phyloP scores from a whole-genome alignment of 2,888 invertebrate species.

The Diaperis boleti region DNA sequence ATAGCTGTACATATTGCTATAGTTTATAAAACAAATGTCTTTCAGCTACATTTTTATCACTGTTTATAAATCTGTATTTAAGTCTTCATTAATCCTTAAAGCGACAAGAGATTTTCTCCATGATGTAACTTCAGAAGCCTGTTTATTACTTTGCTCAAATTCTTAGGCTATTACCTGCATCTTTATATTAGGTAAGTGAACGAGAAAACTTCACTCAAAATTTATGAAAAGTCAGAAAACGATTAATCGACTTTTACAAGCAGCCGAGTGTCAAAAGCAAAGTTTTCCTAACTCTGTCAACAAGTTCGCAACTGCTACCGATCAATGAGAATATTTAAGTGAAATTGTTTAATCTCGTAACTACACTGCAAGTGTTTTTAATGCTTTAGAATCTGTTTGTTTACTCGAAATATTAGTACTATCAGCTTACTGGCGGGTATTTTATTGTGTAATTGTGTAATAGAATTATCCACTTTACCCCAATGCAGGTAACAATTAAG shows the following conservation, averaged over 20 bases:
- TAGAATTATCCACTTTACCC: too few species aligned
- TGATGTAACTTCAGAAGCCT: constrained; percentile 22
- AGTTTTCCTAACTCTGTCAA: constrained; percentile 16
- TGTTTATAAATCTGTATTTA: constrained; percentile 22
- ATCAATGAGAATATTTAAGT: constrained; percentile 12
- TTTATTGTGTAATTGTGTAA: too few species aligned
- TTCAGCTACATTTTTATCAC: too few species aligned
- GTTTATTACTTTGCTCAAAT: constrained; percentile 23
- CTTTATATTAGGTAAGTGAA: constrained; percentile 4
- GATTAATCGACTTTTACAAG: constrained; percentile 15
- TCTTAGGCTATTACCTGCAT: constrained; percentile 17
- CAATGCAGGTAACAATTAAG: constrained; percentile 31
- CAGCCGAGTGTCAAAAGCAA: constrained; percentile 14
- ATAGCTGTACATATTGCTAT: too few species aligned
- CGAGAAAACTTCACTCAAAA: constrained; percentile 23
- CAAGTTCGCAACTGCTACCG: constrained; percentile 7
- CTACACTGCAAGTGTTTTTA: too few species aligned
- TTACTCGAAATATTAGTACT: too few species aligned
- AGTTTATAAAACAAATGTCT: too few species aligned
- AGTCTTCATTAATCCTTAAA: constrained; percentile 15
- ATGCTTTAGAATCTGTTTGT: too few species aligned
- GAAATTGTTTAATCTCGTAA: neutral
- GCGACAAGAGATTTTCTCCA: constrained; percentile 23
- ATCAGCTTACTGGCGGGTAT: too few species aligned
- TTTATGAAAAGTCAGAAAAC: constrained; percentile 13